These are phyloP conservation scores for Cololabis saira DNA, from an alignment of 2,113 vertebrate genomes.

Conservation along the genomic window DNA sequence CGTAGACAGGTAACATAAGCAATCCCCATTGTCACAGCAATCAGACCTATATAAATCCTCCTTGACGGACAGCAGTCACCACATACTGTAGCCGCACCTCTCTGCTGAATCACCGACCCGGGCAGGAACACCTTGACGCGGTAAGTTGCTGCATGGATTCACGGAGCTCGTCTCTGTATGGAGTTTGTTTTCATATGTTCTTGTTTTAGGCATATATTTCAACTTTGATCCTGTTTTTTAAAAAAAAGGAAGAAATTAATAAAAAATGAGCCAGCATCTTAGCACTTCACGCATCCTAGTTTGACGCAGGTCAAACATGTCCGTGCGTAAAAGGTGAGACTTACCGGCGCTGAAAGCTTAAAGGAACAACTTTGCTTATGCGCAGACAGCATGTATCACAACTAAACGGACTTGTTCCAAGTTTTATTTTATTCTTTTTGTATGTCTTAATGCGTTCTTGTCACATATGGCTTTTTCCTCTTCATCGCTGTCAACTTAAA, in stretches of 20 bases:
- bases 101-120: constrained; percentile 74
- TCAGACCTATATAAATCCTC: constrained; percentile 92
- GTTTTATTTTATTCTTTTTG: neutral
- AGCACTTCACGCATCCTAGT: too few species aligned
- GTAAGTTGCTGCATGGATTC: constrained; percentile 57
- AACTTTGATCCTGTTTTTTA: too few species aligned
- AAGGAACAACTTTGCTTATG: neutral
- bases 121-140: constrained; percentile 58
- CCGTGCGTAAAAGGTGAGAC: too few species aligned
- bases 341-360: neutral
- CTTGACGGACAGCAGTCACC: constrained; percentile 72
- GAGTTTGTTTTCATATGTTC: neutral
- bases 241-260: too few species aligned
- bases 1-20: constrained; percentile 92
- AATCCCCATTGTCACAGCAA: constrained; percentile 86
- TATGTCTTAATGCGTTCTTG: neutral
- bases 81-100: constrained; percentile 77
- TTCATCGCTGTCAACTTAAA: neutral
- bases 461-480: neutral
- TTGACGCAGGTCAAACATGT: too few species aligned
- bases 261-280: too few species aligned
- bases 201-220: too few species aligned
- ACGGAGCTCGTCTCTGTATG: neutral
- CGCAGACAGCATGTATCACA: too few species aligned
- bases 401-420: too few species aligned